These are phyloP conservation scores for Cranoglanis bouderius DNA, from an alignment of 2,113 vertebrate species.

Conservation along the genomic window DNA sequence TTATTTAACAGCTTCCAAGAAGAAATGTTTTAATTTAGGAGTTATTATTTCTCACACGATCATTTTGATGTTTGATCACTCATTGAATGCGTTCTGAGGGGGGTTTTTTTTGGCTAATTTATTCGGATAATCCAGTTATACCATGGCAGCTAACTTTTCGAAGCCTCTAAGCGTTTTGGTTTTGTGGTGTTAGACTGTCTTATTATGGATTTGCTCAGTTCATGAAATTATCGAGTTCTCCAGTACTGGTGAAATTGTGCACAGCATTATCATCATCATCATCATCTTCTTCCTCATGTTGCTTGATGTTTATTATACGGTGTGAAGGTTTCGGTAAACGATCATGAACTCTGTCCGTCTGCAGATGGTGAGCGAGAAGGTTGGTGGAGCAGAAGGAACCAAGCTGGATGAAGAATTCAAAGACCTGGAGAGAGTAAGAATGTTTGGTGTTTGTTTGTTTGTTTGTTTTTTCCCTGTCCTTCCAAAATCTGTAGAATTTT, in stretches of 20 bases:
- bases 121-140: background rate
- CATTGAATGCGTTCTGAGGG: no score
- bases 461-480: background rate
- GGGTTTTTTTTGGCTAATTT: background rate
- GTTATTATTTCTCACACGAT: background rate
- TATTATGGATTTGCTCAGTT: background rate
- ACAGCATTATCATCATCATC: background rate
- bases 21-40: background rate
- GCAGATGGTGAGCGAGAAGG: slow-evolving; percentile 96
- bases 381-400: slow-evolving; percentile 94
- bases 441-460: background rate
- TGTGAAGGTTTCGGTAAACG: background rate
- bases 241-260: background rate
- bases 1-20: background rate
- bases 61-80: background rate
- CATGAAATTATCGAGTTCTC: background rate
- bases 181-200: background rate
- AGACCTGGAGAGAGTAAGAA: slow-evolving; percentile 90
- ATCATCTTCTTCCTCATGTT: background rate
- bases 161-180: background rate
- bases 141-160: background rate
- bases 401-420: slow-evolving; percentile 96
- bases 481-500: no score
- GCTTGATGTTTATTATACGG: background rate
- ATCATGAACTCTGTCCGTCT: background rate